Evolutionary conservation across 92 coral and sea anemone species (phyloP).

Genomic region (Metridium senile): DNA sequence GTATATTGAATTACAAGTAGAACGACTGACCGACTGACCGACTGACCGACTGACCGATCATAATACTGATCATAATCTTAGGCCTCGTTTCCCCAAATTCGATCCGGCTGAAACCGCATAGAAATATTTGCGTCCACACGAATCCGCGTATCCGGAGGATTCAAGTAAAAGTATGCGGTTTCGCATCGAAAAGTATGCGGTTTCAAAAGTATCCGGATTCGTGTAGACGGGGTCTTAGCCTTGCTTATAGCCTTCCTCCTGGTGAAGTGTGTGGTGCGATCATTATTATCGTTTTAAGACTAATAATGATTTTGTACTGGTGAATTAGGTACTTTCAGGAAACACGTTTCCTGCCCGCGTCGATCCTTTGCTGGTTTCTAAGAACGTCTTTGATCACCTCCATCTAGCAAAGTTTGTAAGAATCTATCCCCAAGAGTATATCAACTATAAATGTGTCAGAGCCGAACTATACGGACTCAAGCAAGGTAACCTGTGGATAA

Average conservation of each 20-base stretch:
- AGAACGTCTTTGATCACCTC: neutral
- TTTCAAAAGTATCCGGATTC: no score
- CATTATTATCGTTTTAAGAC: neutral
- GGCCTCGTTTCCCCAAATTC: neutral
- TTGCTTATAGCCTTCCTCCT: neutral
- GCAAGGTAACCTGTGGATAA: no score
- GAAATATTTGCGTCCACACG: no score
- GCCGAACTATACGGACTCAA: slow-evolving; percentile 19
- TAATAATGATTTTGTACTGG: neutral
- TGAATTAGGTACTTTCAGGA: neutral
- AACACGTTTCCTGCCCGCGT: neutral
- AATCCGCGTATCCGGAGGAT: no score
- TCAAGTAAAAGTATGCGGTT: no score
- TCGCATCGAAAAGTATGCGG: no score
- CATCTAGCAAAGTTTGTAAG: slow-evolving; percentile 9
- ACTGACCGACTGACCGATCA: neutral
- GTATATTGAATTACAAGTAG: no score
- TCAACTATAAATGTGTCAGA: neutral
- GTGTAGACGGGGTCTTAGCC: neutral
- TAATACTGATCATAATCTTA: neutral
- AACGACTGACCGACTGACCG: no score
- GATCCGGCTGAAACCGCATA: no score
- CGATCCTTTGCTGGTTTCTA: neutral
- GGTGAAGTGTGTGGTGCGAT: no score
- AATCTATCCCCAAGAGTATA: neutral